These are phyloP conservation scores for Gobius niger DNA, from an alignment of 2,113 vertebrate species.

Conservation along the genomic window DNA sequence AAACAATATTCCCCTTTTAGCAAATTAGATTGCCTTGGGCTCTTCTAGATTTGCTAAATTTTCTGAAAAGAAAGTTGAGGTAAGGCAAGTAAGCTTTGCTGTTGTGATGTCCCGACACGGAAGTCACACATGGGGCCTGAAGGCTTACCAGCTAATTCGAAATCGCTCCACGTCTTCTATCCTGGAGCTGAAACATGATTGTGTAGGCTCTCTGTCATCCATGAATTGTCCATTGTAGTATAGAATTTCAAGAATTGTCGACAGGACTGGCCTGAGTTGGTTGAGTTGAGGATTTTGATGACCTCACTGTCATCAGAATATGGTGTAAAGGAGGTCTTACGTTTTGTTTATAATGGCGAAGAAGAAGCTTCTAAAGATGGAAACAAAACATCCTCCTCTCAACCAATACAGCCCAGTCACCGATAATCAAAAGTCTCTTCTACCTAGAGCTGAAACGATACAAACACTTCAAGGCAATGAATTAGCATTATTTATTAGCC, in stretches of 20 bases:
- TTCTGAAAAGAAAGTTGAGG: conserved; percentile 9
- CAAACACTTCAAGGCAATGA: conserved; percentile 32
- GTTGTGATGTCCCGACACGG: conserved; percentile 1
- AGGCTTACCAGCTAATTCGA: conserved; percentile 28
- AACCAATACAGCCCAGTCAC: too few relatives aligned
- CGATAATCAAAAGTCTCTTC: too few relatives aligned
- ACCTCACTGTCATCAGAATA: too few relatives aligned
- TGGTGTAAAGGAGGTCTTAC: too few relatives aligned
- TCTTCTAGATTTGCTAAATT: conserved; percentile 15
- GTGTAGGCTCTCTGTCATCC: too few relatives aligned
- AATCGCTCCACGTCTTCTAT: conserved; percentile 45
- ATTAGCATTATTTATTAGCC: conserved; percentile 27
- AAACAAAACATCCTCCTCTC: too few relatives aligned
- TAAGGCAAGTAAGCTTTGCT: not conserved
- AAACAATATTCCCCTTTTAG: conserved; percentile 15
- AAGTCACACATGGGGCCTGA: conserved; percentile 1
- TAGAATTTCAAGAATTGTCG: too few relatives aligned
- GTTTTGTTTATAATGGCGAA: too few relatives aligned
- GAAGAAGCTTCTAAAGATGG: too few relatives aligned
- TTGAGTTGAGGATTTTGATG: too few relatives aligned
- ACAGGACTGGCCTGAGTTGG: too few relatives aligned
- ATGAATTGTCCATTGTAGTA: too few relatives aligned
- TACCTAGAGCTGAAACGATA: conserved; percentile 2
- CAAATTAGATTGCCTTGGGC: conserved; percentile 23
- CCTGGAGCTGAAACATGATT: conserved; percentile 30